Evolutionary conservation across 2,113 vertebrate genomes (phyloP), one percentile per base, ranked within the genome.

Genomic region (Hiodon tergisus): DNA sequence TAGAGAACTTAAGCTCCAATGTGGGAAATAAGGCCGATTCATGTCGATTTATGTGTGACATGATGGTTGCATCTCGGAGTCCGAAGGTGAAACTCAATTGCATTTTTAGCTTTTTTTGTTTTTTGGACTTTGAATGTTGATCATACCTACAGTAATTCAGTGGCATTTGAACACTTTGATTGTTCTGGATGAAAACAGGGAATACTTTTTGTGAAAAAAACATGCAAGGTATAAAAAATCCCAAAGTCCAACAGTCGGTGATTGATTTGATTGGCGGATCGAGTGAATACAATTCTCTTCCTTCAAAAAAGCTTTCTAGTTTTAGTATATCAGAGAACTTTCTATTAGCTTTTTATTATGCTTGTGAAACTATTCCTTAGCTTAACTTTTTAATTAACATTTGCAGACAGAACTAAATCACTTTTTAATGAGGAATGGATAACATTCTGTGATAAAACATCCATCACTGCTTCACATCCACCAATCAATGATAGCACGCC

Each of bases 351-450:
- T 52, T 74, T 63, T 51, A 31, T n/a, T 50, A 55, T 54, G 75
- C 52, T 14, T 72, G 2, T 71, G 31, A 55, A 53, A 16, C 74
- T 67, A 76, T 67, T 75, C 54, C 11, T 53, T 55, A 75, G 66
- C 76, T 81, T 61, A 67, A 53, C 55, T 55, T 77, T 76, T 76
- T 77, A 66, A 77, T 73, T 75, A 75, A 73, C 59, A 71, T 80
- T 63, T 67, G 68, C 69, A 67, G 77, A 72, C 14, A 59, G 65
- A 65, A 76, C 77, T 75, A 73, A 67, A 72, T 65, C 48, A 6
- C 4, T 54, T 76, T 69, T 80, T 82, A 72, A 83, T 69, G 17
- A 72, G 57, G 57, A 60, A 9, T 58, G 69, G 78, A 78, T 76
- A 77, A 73, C 72, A 72, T 65, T 61, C n/a, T 13, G 63, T 17